These are phyloP conservation scores for Gymnorhina tibicen DNA, from an alignment of 2,113 vertebrate genomes.

Conservation along the genomic window DNA sequence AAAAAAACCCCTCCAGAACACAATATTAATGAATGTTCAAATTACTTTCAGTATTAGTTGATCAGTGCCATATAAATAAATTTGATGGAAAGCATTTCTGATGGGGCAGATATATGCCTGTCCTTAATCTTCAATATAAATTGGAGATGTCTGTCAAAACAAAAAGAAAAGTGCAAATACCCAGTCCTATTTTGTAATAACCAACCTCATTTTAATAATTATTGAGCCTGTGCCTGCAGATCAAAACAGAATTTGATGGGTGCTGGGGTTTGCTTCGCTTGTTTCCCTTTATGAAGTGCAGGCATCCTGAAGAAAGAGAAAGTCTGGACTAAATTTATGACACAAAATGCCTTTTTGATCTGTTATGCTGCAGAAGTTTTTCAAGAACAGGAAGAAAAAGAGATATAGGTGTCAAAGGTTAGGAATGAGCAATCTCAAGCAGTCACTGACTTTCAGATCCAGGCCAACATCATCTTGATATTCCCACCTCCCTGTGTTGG, in stretches of 20 bases:
- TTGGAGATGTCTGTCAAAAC: background rate
- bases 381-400: background rate
- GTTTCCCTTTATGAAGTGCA: background rate
- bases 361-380: background rate
- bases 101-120: background rate
- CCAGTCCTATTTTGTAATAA: background rate
- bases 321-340: background rate
- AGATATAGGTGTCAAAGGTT: background rate
- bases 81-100: background rate
- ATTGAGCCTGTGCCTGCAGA: background rate
- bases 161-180: background rate
- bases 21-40: background rate
- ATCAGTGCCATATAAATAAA: background rate
- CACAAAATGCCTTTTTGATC: background rate
- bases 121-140: background rate
- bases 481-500: background rate
- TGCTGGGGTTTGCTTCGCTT: background rate
- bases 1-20: background rate
- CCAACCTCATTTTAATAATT: background rate
- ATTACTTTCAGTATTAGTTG: background rate
- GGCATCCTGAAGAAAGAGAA: background rate
- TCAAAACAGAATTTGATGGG: background rate
- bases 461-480: background rate
- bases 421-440: background rate
- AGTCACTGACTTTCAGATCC: background rate